phyloP scores from a whole-genome alignment of 2,113 vertebrate genomes.

The Oryzias curvinotus region DNA sequence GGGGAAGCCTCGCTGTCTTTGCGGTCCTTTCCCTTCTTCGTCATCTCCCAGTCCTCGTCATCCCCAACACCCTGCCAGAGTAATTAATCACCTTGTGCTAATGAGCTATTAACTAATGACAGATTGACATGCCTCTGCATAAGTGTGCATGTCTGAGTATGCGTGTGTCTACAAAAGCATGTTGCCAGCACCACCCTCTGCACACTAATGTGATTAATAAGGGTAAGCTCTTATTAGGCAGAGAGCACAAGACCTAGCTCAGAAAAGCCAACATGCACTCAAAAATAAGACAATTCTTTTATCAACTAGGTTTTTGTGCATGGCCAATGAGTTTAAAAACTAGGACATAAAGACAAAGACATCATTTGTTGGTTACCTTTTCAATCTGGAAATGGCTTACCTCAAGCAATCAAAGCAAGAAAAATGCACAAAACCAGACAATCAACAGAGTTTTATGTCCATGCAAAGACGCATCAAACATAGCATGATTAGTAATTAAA shows the following conservation, averaged over 20 bases:
- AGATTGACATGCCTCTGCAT: constrained; percentile 71
- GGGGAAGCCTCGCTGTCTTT: constrained; percentile 34
- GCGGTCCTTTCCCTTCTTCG: constrained; percentile 35
- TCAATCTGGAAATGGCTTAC: no score
- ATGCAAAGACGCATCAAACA: no score
- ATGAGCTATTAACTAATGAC: constrained; percentile 84
- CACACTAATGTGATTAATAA: constrained; percentile 75
- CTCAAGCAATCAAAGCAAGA: no score
- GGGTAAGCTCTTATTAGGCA: constrained; percentile 72
- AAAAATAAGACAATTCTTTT: background rate
- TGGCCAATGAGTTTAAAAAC: background rate
- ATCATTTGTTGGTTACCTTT: constrained; percentile 32
- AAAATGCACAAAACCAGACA: no score
- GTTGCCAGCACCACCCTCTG: constrained; percentile 55
- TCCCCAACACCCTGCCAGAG: constrained; percentile 67
- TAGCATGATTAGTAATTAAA: no score
- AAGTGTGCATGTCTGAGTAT: constrained; percentile 53
- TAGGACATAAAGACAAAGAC: constrained; percentile 32
- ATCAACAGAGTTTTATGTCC: no score
- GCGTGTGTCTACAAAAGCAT: constrained; percentile 35
- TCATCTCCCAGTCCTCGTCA: constrained; percentile 48
- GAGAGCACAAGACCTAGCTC: constrained; percentile 35
- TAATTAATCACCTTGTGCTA: constrained; percentile 82
- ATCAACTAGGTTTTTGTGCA: background rate
- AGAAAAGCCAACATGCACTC: constrained; percentile 2